Evolutionary conservation across 1,140 invertebrate species (phyloP), one percentile per base, ranked within the genome.

Genomic region (Rhyzopertha dominica): DNA sequence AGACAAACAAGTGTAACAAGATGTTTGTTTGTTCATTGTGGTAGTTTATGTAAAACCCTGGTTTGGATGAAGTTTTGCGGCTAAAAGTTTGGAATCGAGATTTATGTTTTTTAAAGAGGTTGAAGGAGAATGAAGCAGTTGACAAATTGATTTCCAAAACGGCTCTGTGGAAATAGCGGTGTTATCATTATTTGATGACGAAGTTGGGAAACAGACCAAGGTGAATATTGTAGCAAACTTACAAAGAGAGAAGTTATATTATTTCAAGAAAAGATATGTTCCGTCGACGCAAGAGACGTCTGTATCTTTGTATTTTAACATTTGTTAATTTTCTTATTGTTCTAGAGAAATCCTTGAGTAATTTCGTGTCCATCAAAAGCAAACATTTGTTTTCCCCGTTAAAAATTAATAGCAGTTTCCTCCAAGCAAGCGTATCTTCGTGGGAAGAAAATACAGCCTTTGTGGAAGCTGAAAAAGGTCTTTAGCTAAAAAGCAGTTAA

Each of bases 401-500:
- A 24, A 39, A 24, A 24, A 39, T 39, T 25, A 24, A 39, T 24
- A 31, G 43, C 26, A 47, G 38, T 42, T 47, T 47, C 18, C 38
- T 42, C 3, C 41, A 30, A 26, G 28, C 31, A 5, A 2, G 18
- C 13, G 18, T 24, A 25, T 39, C 37, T 24, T 26, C 22, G 24
- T 39, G 37, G 37, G 22, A 39, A 5, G 22, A 24, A 24, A 35
- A 43, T 34, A 19, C 16, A 4, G 31, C 40, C 7, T 49, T 14
- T 37, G 19, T 12, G 14, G 12, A 49, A 13, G 22, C 31, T 9
- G 31, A 37, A 35, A 49, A 44, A 18, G 16, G 23, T 54, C 9
- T n/a, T 16, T 1, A 18, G 8, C 13, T 31, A 56, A 16, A 49
- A 56, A 45, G 53, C 51, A 38, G 54, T 62, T 0, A 64, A 66